Percentiles rank a stretch among this genome's conserved stretches.
Conservation (phyloP, 2,797 vertebrate species). For the Leontocebus nigricollis region DNA sequence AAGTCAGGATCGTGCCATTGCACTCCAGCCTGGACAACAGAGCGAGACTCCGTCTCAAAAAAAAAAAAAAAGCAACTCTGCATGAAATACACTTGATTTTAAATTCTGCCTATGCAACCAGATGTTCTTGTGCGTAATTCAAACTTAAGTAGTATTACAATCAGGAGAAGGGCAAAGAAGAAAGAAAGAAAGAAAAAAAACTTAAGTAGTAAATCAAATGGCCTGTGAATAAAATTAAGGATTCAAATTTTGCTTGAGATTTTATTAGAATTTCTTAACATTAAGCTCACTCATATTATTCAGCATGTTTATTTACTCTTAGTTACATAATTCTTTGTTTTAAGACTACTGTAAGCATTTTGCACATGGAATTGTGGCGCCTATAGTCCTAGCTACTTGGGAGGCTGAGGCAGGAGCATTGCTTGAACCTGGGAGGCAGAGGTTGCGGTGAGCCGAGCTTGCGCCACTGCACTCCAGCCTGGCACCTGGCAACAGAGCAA, state of each 20-base stretch:
- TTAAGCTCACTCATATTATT: neutral
- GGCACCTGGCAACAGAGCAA: no score
- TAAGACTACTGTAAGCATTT: neutral
- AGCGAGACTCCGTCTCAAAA: no score
- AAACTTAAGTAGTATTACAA: slow-evolving; percentile 12
- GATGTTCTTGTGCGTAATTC: neutral
- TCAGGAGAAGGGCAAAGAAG: no score
- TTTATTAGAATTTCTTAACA: slow-evolving; percentile 19
- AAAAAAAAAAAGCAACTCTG: neutral
- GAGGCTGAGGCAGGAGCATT: no score
- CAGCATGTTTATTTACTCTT: neutral
- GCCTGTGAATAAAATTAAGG: neutral
- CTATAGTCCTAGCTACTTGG: no score
- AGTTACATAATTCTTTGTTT: neutral
- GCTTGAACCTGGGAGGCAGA: no score
- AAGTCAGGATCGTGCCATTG: no score
- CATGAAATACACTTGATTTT: neutral
- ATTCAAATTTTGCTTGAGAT: slow-evolving; percentile 16
- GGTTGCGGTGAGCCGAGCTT: no score
- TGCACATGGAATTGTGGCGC: neutral
- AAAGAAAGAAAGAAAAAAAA: neutral
- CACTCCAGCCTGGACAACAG: no score
- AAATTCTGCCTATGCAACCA: neutral
- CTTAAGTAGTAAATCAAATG: slow-evolving; percentile 47
- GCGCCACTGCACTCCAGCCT: no score